Base-by-base conservation (phyloP, 2,888 invertebrate species). In the Molanna angustata region DNA sequence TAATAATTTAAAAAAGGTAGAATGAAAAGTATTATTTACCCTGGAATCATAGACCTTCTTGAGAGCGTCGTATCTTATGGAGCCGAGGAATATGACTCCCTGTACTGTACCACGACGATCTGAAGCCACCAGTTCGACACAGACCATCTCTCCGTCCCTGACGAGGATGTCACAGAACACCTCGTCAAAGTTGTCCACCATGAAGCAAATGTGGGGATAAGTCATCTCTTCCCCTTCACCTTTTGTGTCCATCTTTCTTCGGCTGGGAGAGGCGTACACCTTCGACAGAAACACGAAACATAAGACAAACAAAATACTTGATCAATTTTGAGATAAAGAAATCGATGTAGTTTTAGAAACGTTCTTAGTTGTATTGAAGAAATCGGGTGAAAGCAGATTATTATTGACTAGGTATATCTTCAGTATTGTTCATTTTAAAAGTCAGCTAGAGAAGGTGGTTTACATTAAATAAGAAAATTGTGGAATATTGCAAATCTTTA, bases 121-220 rank as follows among this genome's bases (percentile, higher is more conserved):
- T 33, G 88, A 84, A 49, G 97, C 98, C 52, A 96, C 91, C 66
- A 99, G 76, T 73, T 99, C 98, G 54, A 99, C 97, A 73, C 97
- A 97, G 49, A 99, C 95, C 90, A 97, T 94, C 78, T 99, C 98
- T 1, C 97, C 97, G 74, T 98, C 98, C 40, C 96, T 83, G 22
- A 98, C 95, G 67, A 95, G 80, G 67, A 98, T 94, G 77, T 99
- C 97, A 75, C 90, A 90, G 80, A 98, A 98, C 58, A 95, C 84
- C 84, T 97, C 96, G 71, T 98, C 97, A 72, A 97, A 98, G 76
- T 97, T 96, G 75, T 99, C 98, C 56, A 98, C 95, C 86, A 95
- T 95, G 76, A 99, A 99, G 76, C 96, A 99, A 65, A 99, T 94
- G 77, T 96, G 94, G 2, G 99, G 99, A 76, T 97, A 99, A 35